Base-by-base conservation (phyloP, 2,113 vertebrate genomes). In the Steatornis caripensis region DNA sequence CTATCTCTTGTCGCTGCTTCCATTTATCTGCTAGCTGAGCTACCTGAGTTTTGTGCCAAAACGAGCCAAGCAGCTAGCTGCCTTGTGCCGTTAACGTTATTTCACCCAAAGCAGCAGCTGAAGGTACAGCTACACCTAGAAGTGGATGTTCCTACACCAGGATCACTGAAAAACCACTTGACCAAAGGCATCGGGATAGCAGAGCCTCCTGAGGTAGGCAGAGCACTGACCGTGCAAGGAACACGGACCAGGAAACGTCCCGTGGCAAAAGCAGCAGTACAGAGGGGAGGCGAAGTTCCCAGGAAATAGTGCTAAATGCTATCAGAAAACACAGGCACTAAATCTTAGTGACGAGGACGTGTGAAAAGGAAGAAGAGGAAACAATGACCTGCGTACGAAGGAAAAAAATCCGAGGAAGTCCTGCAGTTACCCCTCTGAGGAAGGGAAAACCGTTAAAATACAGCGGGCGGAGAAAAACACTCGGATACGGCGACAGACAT, bases 1-100 rank as follows among this genome's bases (percentile, higher is more conserved):
- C 0, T 57, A 3, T 24, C 12, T 75, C 45, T n/a, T n/a, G 20
- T 51, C 0, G 0, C 43, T 36, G n/a, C 43, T 48, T 53, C 24
- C 22, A 24, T 12, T 78, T 64, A 48, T 53, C 53, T 58, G 37
- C 45, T 36, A 71, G 74, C 74, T 65, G 55, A 82, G 19, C 34
- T 51, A 24, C 41, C 49, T 0, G 6, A 69, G 49, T 74, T 30
- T 55, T 12, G 23, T 36, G 30, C 41, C 37, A 39, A 54, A 81
- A 68, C 10, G 19, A 57, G 9, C 12, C 46, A 80, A 51, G 36
- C 15, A 37, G 45, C 27, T n/a, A 37, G 45, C n/a, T 83, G 74
- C 22, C 58, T 70, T 3, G 2, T 17, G 36, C 54, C 82, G 34
- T 24, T 49, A 34, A 10, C 2, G 6, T 41, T 69, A 3, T 60